phyloP scores from a whole-genome alignment of 2,797 vertebrate genomes.

The Poeciliopsis turneri region DNA sequence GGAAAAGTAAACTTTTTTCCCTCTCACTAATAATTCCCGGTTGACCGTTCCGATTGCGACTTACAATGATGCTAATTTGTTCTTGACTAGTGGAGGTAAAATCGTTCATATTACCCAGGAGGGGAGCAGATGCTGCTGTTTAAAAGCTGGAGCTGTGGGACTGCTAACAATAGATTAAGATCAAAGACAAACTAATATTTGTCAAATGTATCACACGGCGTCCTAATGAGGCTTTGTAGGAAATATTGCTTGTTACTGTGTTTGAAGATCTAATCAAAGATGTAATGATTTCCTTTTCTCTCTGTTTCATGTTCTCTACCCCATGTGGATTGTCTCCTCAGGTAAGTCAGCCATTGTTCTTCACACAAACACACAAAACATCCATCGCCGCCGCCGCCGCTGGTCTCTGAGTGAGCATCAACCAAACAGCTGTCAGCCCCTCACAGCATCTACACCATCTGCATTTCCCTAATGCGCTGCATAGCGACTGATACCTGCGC shows the following conservation, averaged over 20 bases:
- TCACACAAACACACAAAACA: constrained; percentile 15
- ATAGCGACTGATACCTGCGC: constrained; percentile 36
- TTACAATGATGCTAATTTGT: constrained; percentile 73
- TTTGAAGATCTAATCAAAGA: constrained; percentile 30
- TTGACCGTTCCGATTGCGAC: constrained; percentile 53
- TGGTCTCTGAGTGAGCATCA: constrained; percentile 19
- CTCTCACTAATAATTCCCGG: constrained; percentile 62
- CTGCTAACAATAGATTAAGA: constrained; percentile 39
- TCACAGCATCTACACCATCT: constrained; percentile 42
- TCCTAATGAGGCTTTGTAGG: constrained; percentile 20
- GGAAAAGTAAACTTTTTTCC: constrained; percentile 68
- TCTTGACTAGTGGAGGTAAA: constrained; percentile 68
- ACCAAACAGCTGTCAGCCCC: constrained; percentile 32
- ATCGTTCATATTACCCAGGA: constrained; percentile 59
- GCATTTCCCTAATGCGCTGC: constrained; percentile 31
- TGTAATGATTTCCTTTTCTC: constrained; percentile 44
- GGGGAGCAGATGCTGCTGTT: constrained; percentile 31
- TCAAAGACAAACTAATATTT: constrained; percentile 44
- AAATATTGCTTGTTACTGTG: constrained; percentile 18
- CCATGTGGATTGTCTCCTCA: constrained; percentile 47
- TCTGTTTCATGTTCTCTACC: constrained; percentile 52
- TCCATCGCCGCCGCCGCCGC: background rate
- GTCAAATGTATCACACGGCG: constrained; percentile 17
- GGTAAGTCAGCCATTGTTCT: constrained; percentile 62
- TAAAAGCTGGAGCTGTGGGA: constrained; percentile 44